A percentile compares a stretch with the other conserved stretches of the same genome.
Evolutionary conservation across 23 tunicate species (phyloP).

Genomic region (Styela clava): DNA sequence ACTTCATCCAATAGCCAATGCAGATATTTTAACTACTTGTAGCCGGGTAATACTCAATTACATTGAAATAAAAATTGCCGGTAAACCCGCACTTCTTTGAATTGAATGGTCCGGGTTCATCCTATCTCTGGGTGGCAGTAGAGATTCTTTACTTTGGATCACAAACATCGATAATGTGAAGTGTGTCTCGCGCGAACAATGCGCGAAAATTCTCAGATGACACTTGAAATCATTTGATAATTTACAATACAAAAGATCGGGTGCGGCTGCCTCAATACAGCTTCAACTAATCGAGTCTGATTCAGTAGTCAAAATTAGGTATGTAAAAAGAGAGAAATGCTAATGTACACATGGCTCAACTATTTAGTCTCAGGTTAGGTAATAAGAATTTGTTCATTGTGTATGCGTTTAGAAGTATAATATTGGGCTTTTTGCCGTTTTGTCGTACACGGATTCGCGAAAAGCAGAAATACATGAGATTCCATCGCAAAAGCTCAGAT

Average conservation of each 20-base stretch:
- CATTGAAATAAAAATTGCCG: too few species aligned
- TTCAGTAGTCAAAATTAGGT: background rate
- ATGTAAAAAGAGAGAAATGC: background rate
- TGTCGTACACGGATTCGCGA: too few species aligned
- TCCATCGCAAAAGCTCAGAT: too few species aligned
- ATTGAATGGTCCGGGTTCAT: too few species aligned
- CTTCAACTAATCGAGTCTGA: background rate
- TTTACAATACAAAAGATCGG: constrained; percentile 21
- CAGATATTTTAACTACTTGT: too few species aligned
- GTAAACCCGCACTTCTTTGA: too few species aligned
- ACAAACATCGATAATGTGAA: background rate
- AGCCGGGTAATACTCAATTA: too few species aligned
- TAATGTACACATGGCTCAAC: background rate
- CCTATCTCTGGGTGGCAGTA: background rate
- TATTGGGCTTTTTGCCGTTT: too few species aligned
- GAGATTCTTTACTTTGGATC: background rate
- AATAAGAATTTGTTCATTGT: background rate
- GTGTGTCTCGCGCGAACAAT: constrained; percentile 9
- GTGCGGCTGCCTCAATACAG: background rate
- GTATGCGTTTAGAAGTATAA: too few species aligned
- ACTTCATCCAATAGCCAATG: too few species aligned
- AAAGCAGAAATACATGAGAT: too few species aligned
- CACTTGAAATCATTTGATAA: constrained; percentile 35
- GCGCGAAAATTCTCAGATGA: constrained; percentile 30
- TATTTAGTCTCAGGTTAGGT: background rate